A percentile compares a stretch with the other conserved stretches of the same genome.
These are phyloP conservation scores for Embiotoca jacksoni DNA, from an alignment of 2,113 vertebrate genomes.

Conservation along the genomic window DNA sequence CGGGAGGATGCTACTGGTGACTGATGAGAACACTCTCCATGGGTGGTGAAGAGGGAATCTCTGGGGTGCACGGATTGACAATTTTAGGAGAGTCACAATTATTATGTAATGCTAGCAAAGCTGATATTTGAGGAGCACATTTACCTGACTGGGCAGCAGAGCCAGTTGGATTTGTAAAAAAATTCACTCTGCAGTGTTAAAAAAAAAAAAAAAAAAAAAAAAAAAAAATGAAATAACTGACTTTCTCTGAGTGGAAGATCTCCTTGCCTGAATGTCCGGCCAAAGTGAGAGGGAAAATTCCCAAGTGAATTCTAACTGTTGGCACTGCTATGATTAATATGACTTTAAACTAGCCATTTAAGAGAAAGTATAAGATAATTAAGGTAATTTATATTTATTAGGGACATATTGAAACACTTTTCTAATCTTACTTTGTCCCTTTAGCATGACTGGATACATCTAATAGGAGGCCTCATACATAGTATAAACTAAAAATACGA, in stretches of 20 bases:
- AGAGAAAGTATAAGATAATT: no score
- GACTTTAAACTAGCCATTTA: no score
- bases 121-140: slow-evolving; percentile 33
- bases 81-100: slow-evolving; percentile 10
- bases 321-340: no score
- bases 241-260: slow-evolving; percentile 8
- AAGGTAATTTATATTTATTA: no score
- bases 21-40: slow-evolving; percentile 42
- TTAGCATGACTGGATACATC: not conserved
- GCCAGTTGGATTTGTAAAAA: slow-evolving; percentile 7
- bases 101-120: slow-evolving; percentile 29
- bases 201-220: not conserved
- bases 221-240: not conserved
- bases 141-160: slow-evolving; percentile 6
- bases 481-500: not conserved
- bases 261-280: not conserved
- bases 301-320: no score
- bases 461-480: not conserved
- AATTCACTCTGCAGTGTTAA: not conserved
- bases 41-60: slow-evolving; percentile 20
- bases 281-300: not conserved
- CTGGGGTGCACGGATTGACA: not conserved
- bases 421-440: no score
- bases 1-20: slow-evolving; percentile 21
- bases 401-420: no score